Evolutionary conservation across 2,888 invertebrate genomes (phyloP), one percentile per base, ranked within the genome.

Genomic region (Dryobota labecula): DNA sequence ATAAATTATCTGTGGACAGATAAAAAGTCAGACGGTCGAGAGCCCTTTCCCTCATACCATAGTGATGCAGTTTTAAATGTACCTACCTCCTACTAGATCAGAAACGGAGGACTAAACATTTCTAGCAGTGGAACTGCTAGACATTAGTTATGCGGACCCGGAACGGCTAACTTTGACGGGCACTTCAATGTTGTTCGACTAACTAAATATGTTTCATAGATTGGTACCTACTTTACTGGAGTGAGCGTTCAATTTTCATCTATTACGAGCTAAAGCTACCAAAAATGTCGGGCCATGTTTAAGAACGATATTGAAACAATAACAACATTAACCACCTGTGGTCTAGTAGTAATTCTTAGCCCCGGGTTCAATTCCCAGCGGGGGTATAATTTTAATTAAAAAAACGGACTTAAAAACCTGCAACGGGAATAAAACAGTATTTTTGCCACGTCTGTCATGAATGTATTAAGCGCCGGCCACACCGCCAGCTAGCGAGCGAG

Each of bases 131-230:
- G 47, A 74, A 70, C 76, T 64, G 61, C 67, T 73, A 63, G 63
- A 70, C 76, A 80, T 84, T 73, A 78, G 79, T 74, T 83, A 84
- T 80, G 80, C 81, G 53, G 64, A 71, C 65, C 70, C 51, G 64
- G 58, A 60, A 75, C 60, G 51, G 30, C 73, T 47, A 87, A 88
- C 81, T 88, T 86, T 68, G 73, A 74, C 69, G 68, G 74, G 54
- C 74, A 73, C 70, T 78, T 71, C 62, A 33, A 60, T 73, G 71
- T 80, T 81, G 62, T 63, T 76, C n/a, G 0, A 11, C 24, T 33
- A 64, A 79, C 57, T 58, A 30, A 70, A 70, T 53, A 53, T 58
- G 49, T 54, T 77, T 43, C 53, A 70, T 76, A 49, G 36, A 49
- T 73, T 51, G 18, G 24, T 43, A 62, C n/a, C n/a, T n/a, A n/a